Base-by-base conservation (phyloP, 2,113 vertebrate genomes). In the Zosterops lateralis region DNA sequence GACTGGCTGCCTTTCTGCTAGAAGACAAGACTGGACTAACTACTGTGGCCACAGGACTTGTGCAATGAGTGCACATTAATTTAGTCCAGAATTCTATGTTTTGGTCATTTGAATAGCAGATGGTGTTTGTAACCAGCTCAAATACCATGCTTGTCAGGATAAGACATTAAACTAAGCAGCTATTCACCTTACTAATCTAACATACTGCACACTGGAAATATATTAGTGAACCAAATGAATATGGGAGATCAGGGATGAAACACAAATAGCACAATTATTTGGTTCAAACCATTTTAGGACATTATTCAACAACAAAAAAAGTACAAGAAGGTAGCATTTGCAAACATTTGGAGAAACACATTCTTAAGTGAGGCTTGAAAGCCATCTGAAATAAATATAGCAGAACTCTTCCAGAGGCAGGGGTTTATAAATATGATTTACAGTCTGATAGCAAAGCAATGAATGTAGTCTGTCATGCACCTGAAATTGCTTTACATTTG, bases 381-480 rank as follows among this genome's bases (percentile, higher is more conserved):
- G 14, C 25, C 34, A 66, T 51, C 54, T 65, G 80, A 94, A 94
- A 73, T 58, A 87, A 79, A 82, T 66, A 54, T 19, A 92, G 26
- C 45, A 80, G 82, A 85, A 91, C 67, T 60, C 78, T 79, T 93
- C 38, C 47, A 90, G 5, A 3, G 58, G 38, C 0, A 0, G 36
- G 24, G n/a, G 45, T 83, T 91, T 86, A 21, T 54, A 87, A 53
- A 57, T 65, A 45, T 32, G 71, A 87, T 82, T 92, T 92, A 85
- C 38, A 81, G 84, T 44, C 40, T 83, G 53, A 94, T 89, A 94
- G 73, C 73, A 82, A 81, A 88, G 51, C 88, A 83, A 54, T 61
- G 21, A 94, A 85, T 26, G 31, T 47, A 56, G 54, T 79, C 90
- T 89, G 78, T 87, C 81, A 89, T 34, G 42, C 51, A 90, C 75